Evolutionary conservation across 1,140 invertebrate genomes (phyloP), one percentile per base, ranked within the genome.

Genomic region (Drosophila burlai): DNA sequence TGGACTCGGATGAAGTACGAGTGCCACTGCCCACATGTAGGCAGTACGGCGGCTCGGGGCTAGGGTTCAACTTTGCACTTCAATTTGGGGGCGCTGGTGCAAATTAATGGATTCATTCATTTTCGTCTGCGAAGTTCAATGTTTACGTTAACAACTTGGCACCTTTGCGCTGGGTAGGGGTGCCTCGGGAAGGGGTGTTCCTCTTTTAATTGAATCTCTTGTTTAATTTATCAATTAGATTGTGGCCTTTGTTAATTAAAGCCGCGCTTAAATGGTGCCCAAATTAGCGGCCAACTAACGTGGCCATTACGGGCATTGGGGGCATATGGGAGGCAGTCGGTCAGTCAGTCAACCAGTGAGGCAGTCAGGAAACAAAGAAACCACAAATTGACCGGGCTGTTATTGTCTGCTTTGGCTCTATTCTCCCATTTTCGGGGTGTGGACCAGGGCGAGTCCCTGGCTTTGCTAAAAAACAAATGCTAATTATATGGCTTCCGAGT

Each of bases 71-170:
- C 85, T 90, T 90, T 90, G 85, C 85, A 90, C 85, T 90, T 90
- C 85, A 90, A 90, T 81, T 81, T 85, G 75, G 81, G 85, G 85
- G 85, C 75, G 85, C 82, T 80, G 86, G 85, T 84, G 85, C 71
- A 90, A 90, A 90, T 89, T 89, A 89, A 89, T 89, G 85, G 81
- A 89, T 90, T 89, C 85, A 89, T 90, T 89, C 78, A 71, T 52
- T 72, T 69, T 73, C 60, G 64, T 29, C 63, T 49, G 46, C 58
- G 85, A 89, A 89, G 85, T 90, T 90, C 81, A 90, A 90, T 90
- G 85, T 82, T 85, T 90, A 84, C 90, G 85, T 90, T 90, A 85
- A 90, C 85, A 85, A 90, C 79, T 90, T 90, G 81, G 54, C 85
- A 85, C 82, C 81, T 80, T 36, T 36, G 45, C 38, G 55, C 29